Evolutionary conservation across 2,797 vertebrate species (phyloP), one percentile per base, ranked within the genome.

Genomic region (Neomorphus geoffroyi): DNA sequence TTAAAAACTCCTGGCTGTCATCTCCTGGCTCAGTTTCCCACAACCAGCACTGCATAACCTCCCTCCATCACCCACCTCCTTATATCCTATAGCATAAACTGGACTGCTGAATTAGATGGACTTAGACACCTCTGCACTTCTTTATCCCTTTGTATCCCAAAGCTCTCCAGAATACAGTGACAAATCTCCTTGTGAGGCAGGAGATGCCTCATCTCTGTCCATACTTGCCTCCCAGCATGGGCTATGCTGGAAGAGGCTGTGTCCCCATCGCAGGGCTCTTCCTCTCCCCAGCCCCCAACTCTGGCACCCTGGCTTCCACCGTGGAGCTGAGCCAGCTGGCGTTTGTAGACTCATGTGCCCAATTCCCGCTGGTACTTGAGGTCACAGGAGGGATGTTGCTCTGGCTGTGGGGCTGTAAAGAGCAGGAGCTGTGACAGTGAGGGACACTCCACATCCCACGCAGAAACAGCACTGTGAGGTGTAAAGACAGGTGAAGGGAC

Each of bases 261-360:
- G 13, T 54, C n/a, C 18, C 69, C 35, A 39, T 22, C 5, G 3
- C 27, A 57, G 46, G 21, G 27, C 15, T 92, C 3, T 5, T 82
- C 41, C 45, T 79, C 39, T 18, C 7, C 33, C 5, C 6, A 4
- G 7, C 9, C 10, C 7, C 1, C 9, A 65, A 10, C 5, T 0
- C 0, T 26, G 28, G 1, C 54, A 45, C 8, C 16, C 26, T 57
- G 43, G 18, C 3, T 7, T 13, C 16, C 5, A 1, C 23, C 12
- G 22, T 7, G 37, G 35, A 62, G 26, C 19, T 45, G 33, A 26
- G 13, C 7, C 5, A 9, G 26, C 3, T 24, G 22, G 27, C 18
- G 41, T 53, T 54, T 77, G 41, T 19, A 66, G 69, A 51, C 3
- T 27, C 65, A 37, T 1, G 1, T 35, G 35, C 33, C 23, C 23